Percentiles rank a stretch among this genome's conserved stretches.
These are phyloP conservation scores for Rhinolophus sinicus DNA, from an alignment of 2,113 vertebrate genomes.

Conservation along the genomic window DNA sequence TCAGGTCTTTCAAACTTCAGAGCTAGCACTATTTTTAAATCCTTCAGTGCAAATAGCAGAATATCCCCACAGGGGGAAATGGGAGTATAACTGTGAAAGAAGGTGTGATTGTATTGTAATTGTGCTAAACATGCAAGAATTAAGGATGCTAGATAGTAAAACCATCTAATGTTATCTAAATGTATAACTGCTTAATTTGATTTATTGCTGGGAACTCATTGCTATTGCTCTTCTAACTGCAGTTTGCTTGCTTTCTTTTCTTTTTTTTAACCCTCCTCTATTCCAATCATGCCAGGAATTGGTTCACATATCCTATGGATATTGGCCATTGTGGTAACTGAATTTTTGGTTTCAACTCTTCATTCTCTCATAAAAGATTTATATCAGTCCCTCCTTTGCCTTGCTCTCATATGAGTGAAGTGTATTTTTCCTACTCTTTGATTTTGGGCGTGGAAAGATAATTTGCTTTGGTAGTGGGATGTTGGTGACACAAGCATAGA, in stretches of 20 bases:
- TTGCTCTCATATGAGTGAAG: neutral
- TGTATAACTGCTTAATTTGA: neutral
- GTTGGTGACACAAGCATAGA: neutral
- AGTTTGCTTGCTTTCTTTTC: neutral
- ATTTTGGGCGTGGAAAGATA: neutral
- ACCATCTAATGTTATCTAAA: neutral
- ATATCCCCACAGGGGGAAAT: neutral
- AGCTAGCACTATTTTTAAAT: neutral
- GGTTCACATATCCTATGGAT: neutral
- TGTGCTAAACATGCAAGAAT: neutral
- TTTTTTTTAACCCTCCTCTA: neutral
- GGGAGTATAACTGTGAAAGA: neutral
- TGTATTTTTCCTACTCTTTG: neutral
- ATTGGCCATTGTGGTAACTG: neutral
- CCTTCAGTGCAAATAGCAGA: neutral
- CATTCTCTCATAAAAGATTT: neutral
- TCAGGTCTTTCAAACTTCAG: neutral
- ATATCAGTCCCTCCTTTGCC: neutral
- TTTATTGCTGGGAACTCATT: neutral
- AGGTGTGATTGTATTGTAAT: neutral
- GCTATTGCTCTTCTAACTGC: neutral
- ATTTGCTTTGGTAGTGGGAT: neutral
- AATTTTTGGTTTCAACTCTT: neutral
- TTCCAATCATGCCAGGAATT: neutral
- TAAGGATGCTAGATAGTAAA: conserved; percentile 17